Evolutionary conservation across 2,888 invertebrate genomes (phyloP).

Genomic region (Troilus luridus): DNA sequence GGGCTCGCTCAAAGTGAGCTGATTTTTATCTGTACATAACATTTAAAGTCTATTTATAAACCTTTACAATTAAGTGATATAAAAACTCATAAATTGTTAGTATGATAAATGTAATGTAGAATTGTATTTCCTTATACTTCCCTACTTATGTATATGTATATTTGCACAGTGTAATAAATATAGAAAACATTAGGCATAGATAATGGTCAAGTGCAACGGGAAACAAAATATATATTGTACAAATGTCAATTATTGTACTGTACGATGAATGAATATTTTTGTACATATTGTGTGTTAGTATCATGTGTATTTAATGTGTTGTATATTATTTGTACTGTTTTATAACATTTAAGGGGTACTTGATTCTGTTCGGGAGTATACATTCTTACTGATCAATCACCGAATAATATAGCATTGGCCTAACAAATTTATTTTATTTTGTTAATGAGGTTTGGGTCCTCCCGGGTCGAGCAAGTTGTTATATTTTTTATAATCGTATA

Average conservation of each 20-base stretch:
- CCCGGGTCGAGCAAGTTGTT: slow-evolving; percentile 55
- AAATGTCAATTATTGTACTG: slow-evolving; percentile 73
- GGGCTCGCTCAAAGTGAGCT: slow-evolving; percentile 65
- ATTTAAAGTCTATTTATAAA: slow-evolving; percentile 61
- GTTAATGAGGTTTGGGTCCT: slow-evolving; percentile 50
- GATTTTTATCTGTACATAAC: slow-evolving; percentile 63
- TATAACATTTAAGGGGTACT: slow-evolving; percentile 53
- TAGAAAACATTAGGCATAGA: slow-evolving; percentile 60
- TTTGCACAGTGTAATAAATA: slow-evolving; percentile 67
- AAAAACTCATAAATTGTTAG: slow-evolving; percentile 60
- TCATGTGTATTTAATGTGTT: slow-evolving; percentile 71
- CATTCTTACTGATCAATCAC: slow-evolving; percentile 56
- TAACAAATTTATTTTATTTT: slow-evolving; percentile 56
- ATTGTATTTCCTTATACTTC: slow-evolving; percentile 56
- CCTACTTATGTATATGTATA: slow-evolving; percentile 64
- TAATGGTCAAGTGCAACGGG: slow-evolving; percentile 63
- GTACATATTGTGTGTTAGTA: slow-evolving; percentile 73
- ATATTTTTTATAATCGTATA: slow-evolving; percentile 53
- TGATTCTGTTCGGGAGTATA: slow-evolving; percentile 48
- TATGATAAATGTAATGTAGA: slow-evolving; percentile 61
- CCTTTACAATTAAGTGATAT: slow-evolving; percentile 61
- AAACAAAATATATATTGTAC: slow-evolving; percentile 69
- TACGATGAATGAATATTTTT: slow-evolving; percentile 73
- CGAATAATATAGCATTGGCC: slow-evolving; percentile 55
- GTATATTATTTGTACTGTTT: slow-evolving; percentile 66